Evolutionary conservation across 2,888 invertebrate genomes (phyloP), one percentile per base, ranked within the genome.

Genomic region (Strigamia crassipes): DNA sequence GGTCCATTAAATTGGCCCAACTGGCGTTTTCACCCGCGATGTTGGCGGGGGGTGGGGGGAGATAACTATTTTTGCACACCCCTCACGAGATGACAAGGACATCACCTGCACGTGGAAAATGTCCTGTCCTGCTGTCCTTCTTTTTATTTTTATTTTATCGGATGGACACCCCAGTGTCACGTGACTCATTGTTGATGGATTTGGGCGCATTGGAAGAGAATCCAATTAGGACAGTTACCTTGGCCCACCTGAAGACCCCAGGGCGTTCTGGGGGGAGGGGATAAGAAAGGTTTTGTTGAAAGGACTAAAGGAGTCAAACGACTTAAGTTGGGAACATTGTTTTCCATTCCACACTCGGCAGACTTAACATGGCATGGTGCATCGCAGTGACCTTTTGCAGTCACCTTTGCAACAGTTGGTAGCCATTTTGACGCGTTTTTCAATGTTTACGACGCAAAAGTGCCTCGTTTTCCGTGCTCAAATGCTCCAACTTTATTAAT

Each of bases 71-170:
- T 23, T 23, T 27, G 13, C n/a, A 31, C 31, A 21, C 31, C 73
- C 73, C 73, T 27, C 31, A 27, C 13, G 27, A 31, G 73, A 73
- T 73, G 73, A 73, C 73, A 73, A 27, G 73, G 73, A 73, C 73
- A 73, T 73, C 73, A 73, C 73, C 73, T 73, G 73, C 73, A 73
- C 73, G 61, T 66, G 31, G 73, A 73, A 73, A 73, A 73, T 73
- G 73, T 73, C 73, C 73, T n/a, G 73, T 66, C 61, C 61, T 23
- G 61, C 31, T 73, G 73, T 15, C 73, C 31, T 73, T 56, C n/a
- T n/a, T n/a, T 46, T 46, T 46, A 5, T 13, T 18, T 56, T 56
- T 56, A 38, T 56, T 56, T 56, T 56, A 56, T 56, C 56, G 18
- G 31, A 73, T 31, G 31, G 31, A 31, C 27, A 21, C 61, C 23